These are phyloP conservation scores for Dinocampus coccinellae DNA, from an alignment of 2,888 invertebrate genomes.

Conservation along the genomic window DNA sequence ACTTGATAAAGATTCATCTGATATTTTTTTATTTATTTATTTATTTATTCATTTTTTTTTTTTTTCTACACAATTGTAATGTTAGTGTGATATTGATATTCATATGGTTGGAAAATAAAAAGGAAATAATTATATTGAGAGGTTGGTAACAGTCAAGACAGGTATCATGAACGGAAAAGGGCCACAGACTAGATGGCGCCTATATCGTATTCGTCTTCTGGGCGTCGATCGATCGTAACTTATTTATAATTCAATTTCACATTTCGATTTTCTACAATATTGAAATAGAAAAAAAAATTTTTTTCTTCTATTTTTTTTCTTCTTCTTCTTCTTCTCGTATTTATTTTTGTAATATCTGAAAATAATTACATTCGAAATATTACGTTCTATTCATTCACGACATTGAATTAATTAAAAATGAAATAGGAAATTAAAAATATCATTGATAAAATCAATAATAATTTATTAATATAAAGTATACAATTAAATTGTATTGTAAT, in stretches of 20 bases:
- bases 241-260: slow-evolving; percentile 65
- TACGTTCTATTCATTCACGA: background rate
- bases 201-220: slow-evolving; percentile 52
- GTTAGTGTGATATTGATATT: background rate
- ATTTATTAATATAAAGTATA: too few species aligned
- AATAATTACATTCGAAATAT: background rate
- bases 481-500: too few species aligned
- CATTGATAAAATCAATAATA: too few species aligned
- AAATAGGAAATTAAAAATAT: background rate
- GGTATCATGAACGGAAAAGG: slow-evolving; percentile 42
- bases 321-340: slow-evolving; percentile 21
- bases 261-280: slow-evolving; percentile 63
- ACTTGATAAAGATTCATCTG: too few species aligned
- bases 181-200: slow-evolving; percentile 65
- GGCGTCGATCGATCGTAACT: slow-evolving; percentile 64
- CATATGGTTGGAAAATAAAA: background rate
- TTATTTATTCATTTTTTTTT: too few species aligned
- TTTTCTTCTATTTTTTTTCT: slow-evolving; percentile 50
- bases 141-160: slow-evolving; percentile 52
- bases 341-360: background rate
- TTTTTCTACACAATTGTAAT: too few species aligned
- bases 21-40: too few species aligned
- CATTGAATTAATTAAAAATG: too few species aligned
- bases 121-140: slow-evolving; percentile 29
- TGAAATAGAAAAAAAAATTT: too few species aligned